Base-by-base conservation (phyloP, 2,797 vertebrate species). In the Myripristis jacobus region DNA sequence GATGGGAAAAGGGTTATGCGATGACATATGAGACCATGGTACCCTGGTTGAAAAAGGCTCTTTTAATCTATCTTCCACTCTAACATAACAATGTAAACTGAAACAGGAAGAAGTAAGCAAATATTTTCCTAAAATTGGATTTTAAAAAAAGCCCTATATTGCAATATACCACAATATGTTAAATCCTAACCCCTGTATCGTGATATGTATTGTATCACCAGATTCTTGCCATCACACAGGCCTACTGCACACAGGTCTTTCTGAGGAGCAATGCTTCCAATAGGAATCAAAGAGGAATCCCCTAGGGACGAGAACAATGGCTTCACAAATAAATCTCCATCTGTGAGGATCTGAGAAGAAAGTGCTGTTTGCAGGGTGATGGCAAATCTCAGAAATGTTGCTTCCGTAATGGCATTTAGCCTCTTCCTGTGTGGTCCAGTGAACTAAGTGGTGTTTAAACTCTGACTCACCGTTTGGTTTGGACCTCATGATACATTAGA, bases 221-320 rank as follows among this genome's bases (percentile, higher is more conserved):
- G n/a, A n/a, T n/a, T n/a, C n/a, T n/a, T n/a, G n/a, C n/a, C n/a
- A n/a, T n/a, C n/a, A n/a, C n/a, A n/a, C n/a, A n/a, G n/a, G n/a
- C n/a, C n/a, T n/a, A n/a, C n/a, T n/a, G n/a, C n/a, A n/a, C 54
- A 13, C 31, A 47, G 82, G 83, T 81, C 70, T 66, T 19, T 60
- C 9, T 56, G 47, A 65, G 69, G 54, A 80, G 79, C 61, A 41
- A 7, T 7, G 24, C 77, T 79, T 78, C 70, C 41, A 80, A 72
- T 12, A 41, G 24, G 1, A 16, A 81, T 79, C 24, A 56, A 68
- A 73, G 73, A 89, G 77, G 84, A 92, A 88, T 88, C 80, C 70
- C 89, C 90, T 53, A 57, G 88, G 64, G 87, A 77, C 25, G 67
- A 77, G 83, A 91, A 93, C 90, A 93, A 93, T 90, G 67, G 88